Evolutionary conservation across 2,888 invertebrate genomes (phyloP).

Genomic region (Rhyacophila evoluta): DNA sequence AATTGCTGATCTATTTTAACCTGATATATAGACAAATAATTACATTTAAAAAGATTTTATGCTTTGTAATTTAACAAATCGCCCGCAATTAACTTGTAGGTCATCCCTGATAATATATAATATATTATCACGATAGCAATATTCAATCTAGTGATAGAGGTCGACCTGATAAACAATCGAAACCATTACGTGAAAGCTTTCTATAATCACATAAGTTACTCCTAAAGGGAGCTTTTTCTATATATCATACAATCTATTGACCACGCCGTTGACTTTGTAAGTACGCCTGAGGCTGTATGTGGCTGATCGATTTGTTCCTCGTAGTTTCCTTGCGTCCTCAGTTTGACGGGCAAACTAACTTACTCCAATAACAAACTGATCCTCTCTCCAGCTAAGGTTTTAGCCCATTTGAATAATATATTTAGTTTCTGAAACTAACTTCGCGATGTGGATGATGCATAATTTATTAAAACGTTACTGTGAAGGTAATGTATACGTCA

Average conservation of each 20-base stretch:
- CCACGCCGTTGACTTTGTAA: background rate
- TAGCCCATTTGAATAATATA: background rate
- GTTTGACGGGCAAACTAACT: background rate
- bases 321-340: background rate
- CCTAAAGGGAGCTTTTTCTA: too few relatives aligned
- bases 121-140: too few relatives aligned
- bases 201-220: too few relatives aligned
- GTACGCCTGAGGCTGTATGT: background rate
- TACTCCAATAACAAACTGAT: slow-evolving; percentile 10
- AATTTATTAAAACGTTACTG: background rate
- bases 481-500: background rate
- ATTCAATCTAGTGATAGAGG: too few relatives aligned
- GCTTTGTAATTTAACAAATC: too few relatives aligned
- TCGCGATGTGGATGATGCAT: background rate
- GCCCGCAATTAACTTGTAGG: too few relatives aligned
- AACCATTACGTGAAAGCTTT: too few relatives aligned
- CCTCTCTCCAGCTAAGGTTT: background rate
- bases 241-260: background rate
- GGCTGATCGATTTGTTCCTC: slow-evolving; percentile 22
- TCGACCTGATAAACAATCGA: too few relatives aligned
- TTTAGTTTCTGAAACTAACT: slow-evolving; percentile 5
- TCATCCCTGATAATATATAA: too few relatives aligned
- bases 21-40: too few relatives aligned
- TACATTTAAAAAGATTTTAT: too few relatives aligned
- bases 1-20: too few relatives aligned